Base-by-base conservation (phyloP, 2,888 invertebrate species). In the Campaea margaritaria region DNA sequence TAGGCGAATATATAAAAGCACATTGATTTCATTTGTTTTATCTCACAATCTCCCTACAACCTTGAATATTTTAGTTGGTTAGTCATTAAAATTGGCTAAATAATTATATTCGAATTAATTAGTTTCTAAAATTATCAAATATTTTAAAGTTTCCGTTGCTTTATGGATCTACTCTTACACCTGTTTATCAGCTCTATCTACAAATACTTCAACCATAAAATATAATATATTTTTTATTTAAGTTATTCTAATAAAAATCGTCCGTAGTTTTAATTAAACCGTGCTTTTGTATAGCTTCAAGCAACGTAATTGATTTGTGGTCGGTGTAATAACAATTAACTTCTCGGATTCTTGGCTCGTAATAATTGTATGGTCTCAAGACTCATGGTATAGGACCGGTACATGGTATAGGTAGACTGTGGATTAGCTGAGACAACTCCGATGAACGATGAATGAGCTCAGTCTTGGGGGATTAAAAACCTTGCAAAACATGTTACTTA, bases 301-400 rank as follows among this genome's bases (percentile, higher is more conserved):
- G 44, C 41, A 39, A n/a, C 34, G 45, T 59, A 54, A 54, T 54
- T 58, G 53, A 58, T 39, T 59, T 54, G 44, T 36, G 41, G 59
- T 45, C 34, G 59, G 36, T 27, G 15, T 54, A 45, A 50, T 34
- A 49, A 49, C 48, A 58, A 58, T 58, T 47, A 58, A 15, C 36
- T 14, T 52, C 8, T 47, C 51, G 10, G 15, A 36, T 2, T 38
- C 14, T 27, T 13, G 15, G 34, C 42, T 43, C 31, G 50, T 34
- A 48, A 39, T 48, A 39, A 39, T 48, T 9, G 38, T 8, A 12
- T 2, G 31, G 16, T 21, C 11, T 36, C 16, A 16, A 36, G 8
- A n/a, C 15, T 31, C 15, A 36, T 14, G 13, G 5, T 31, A 27
- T 27, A 27, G 27, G 7, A 10, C 10, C 10, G 21, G 21, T 21